Base-by-base conservation (phyloP, 2,797 vertebrate species). In the Antrozous pallidus region DNA sequence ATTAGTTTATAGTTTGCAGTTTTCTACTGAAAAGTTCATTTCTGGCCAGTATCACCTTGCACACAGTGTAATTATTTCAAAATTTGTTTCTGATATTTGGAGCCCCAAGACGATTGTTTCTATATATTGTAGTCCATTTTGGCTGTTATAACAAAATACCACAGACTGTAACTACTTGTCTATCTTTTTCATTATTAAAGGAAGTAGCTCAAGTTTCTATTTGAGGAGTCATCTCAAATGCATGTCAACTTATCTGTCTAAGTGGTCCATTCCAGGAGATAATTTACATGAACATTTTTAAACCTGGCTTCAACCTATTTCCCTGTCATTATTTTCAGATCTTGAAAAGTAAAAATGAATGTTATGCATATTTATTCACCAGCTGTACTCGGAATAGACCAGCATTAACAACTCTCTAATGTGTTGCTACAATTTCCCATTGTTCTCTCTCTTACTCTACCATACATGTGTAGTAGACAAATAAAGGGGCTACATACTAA, bases 291-390 rank as follows among this genome's bases (percentile, higher is more conserved):
- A 79, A 33, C 10, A 51, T 42, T 69, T 93, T 87, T 36, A 6
- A 22, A 38, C 16, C 20, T 79, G 26, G n/a, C 54, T 61, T 73
- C 36, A 91, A 93, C 14, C 17, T 31, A 73, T 73, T 79, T 73
- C 28, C 88, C 31, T 73, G 78, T 47, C 70, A 86, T 81, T 91
- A 54, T 77, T 89, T 85, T 74, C 18, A 91, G 49, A 75, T 75
- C 13, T 40, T 78, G 20, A 18, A 77, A 91, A 79, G 45, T 92
- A 71, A 87, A 88, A 88, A 54, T 14, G 13, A 65, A 67, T 11
- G 67, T 12, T 20, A 51, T 13, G 0, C 31, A 56, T 26, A 33
- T 63, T 54, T 83, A 69, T 38, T 92, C 26, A 56, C 45, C n/a
- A 85, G 24, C 36, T 58, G 8, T 22, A 38, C 51, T 63, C 16